Conservation (phyloP, 1,140 invertebrate species). For the Pemphigus obesinymphae region DNA sequence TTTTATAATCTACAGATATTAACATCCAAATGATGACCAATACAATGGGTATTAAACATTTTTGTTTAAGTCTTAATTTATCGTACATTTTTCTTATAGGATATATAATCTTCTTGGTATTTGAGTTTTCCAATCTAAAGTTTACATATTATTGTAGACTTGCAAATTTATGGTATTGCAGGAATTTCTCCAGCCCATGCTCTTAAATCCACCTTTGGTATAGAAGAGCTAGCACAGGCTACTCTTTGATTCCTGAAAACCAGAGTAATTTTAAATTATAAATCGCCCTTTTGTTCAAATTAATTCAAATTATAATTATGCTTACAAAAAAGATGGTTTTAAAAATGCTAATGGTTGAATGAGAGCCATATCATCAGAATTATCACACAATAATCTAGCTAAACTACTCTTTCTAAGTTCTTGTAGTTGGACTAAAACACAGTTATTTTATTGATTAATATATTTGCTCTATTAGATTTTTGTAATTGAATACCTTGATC, state of each 20-base stretch:
- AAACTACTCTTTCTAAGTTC: conserved; percentile 56
- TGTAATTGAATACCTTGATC: conserved; percentile 49
- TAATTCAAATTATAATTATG: neutral
- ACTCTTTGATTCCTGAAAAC: conserved; percentile 52
- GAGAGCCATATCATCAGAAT: conserved; percentile 54
- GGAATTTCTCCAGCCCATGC: conserved; percentile 51
- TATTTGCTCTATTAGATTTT: neutral
- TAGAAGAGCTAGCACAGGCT: conserved; percentile 50
- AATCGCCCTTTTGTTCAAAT: neutral
- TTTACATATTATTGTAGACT: neutral
- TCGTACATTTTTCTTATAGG: neutral
- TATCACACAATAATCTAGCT: conserved; percentile 58
- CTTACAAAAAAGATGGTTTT: conserved; percentile 53
- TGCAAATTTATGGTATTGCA: conserved; percentile 43
- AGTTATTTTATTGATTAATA: neutral
- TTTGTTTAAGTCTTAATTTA: neutral
- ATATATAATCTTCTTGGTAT: neutral
- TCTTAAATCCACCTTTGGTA: conserved; percentile 52
- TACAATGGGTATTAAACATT: neutral
- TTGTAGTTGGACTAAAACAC: conserved; percentile 54
- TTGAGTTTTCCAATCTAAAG: neutral
- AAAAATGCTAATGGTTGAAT: conserved; percentile 57
- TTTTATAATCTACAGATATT: conserved; percentile 14
- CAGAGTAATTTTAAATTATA: conserved; percentile 11
- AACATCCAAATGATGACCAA: neutral